Base-by-base conservation (phyloP, 2,113 vertebrate genomes). In the Vulpes ferrilata region DNA sequence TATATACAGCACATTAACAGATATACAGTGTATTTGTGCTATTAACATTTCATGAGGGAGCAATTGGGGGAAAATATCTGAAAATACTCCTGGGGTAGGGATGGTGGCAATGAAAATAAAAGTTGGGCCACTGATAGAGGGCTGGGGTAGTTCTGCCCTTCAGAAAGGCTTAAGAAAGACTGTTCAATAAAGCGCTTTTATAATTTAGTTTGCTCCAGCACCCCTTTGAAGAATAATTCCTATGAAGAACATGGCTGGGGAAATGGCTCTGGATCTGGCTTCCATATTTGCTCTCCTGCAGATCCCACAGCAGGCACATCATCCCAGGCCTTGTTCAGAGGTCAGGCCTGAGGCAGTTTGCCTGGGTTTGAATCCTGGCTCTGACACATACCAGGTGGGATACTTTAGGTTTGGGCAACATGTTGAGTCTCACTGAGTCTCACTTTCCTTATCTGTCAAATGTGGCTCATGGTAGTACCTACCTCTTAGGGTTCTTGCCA, bases 391-490 rank as follows among this genome's bases (percentile, higher is more conserved):
- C 73, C 19, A 82, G 25, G 2, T 78, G 35, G 53, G n/a, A 22
- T 78, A 82, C 25, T 48, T 88, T 67, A 25, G 60, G 27, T 22
- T 80, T 59, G 27, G n/a, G 22, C 48, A 88, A 91, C n/a, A 88
- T 12, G 0, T 78, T 79, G 19, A 65, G 32, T 17, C 35, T 43
- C 79, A 25, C 38, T n/a, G 10, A 43, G 23, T 48, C 55, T 91
- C 69, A 62, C 30, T 59, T 55, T 84, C 20, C 62, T 74, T 65
- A 59, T 73, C 43, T 93, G 73, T 85, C 57, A 95, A 95, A 48
- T 73, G 32, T 53, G 32, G 20, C 11, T 62, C 13, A 35, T 60
- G 64, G 30, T 71, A 62, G 35, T 80, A 67, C 20, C 16, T 90
- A 48, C 51, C n/a, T 86, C 53, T 17, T 62, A 27, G 74, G n/a